Base-by-base conservation (phyloP, 2,888 invertebrate species). In the Cynaeus angustus region DNA sequence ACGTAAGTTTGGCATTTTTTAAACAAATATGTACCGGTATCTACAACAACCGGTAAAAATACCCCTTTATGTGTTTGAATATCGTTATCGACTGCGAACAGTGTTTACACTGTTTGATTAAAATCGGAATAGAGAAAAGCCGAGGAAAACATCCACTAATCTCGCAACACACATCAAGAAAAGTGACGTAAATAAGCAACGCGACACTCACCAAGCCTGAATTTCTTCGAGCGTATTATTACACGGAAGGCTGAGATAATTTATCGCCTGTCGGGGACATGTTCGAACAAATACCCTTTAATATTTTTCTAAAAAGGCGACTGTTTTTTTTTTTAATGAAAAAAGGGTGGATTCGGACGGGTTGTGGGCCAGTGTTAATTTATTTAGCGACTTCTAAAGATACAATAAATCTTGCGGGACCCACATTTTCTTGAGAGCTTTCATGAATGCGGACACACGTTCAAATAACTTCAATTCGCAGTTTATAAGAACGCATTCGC, bases 101-200 rank as follows among this genome's bases (percentile, higher is more conserved):
- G 30, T 71, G 62, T 67, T 71, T 71, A 43, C 56, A 41, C 45
- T 30, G 45, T 64, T 58, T 38, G 67, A 67, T 68, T 56, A 66
- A 64, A 59, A 59, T 59, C 65, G 26, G 46, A 37, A 52, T 43
- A 50, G 16, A 56, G 9, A 43, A 28, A 66, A 56, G 28, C 46
- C 48, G 28, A 14, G 48, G 56, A 56, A 46, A 61, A 61, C 46
- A 61, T 55, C 37, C 10, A 30, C 61, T 67, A 67, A 67, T 67
- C 59, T 52, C 55, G 30, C 16, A 59, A 37, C 58, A 43, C 59
- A 59, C 52, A 65, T 65, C 65, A 38, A 56, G 56, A 30, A 66
- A 64, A 41, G 12, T 55, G 68, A 68, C 68, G 64, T 56, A 68
- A 68, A 68, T 68, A 68, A 68, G 68, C 38, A 68, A 61, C 45